Evolutionary conservation across 1,140 invertebrate species (phyloP).

Genomic region (Sipha flava): DNA sequence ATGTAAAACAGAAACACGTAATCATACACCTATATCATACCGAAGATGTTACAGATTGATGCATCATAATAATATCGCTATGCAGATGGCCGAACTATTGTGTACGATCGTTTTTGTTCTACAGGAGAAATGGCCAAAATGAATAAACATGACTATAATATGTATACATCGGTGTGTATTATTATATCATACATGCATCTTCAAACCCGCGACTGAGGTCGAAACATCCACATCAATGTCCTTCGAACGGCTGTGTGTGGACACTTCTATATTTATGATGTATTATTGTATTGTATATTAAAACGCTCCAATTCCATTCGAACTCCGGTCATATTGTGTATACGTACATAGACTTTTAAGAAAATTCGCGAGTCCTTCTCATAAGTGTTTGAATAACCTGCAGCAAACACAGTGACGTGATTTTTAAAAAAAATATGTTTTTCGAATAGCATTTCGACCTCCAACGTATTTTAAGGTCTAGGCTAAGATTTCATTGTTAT

Average conservation of each 20-base stretch:
- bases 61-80: neutral
- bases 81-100: neutral
- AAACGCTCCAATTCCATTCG: neutral
- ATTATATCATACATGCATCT: neutral
- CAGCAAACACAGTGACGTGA: neutral
- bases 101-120: neutral
- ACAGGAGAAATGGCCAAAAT: neutral
- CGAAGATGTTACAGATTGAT: neutral
- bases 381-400: too few relatives aligned
- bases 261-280: neutral
- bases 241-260: neutral
- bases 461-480: neutral
- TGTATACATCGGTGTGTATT: too few relatives aligned
- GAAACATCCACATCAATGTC: neutral
- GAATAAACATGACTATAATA: neutral
- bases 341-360: too few relatives aligned
- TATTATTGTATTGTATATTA: neutral
- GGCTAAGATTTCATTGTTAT: neutral
- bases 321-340: too few relatives aligned
- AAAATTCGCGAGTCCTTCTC: too few relatives aligned
- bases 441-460: neutral
- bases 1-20: neutral
- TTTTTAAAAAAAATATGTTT: neutral
- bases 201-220: neutral
- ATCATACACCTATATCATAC: neutral